Evolutionary conservation across 2,888 invertebrate genomes (phyloP).

Genomic region (Trissolcus japonicus): DNA sequence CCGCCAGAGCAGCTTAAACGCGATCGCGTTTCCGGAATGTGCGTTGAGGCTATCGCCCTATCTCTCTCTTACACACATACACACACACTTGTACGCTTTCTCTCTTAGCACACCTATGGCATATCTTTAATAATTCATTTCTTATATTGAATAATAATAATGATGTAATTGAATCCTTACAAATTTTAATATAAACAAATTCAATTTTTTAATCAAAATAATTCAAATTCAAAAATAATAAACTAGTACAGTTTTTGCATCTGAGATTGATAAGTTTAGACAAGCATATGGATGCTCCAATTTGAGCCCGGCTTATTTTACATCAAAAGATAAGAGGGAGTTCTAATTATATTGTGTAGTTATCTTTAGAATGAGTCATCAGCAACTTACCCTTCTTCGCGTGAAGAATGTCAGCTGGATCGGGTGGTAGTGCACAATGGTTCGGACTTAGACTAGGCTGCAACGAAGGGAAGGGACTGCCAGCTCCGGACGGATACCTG

Average conservation of each 20-base stretch:
- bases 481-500: slow-evolving; percentile 79
- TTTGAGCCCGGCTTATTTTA: slow-evolving; percentile 2
- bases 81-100: slow-evolving; percentile 19
- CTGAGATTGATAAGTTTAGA: slow-evolving; percentile 1
- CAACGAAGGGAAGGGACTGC: slow-evolving; percentile 78
- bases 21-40: slow-evolving; percentile 56
- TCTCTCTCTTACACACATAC: too few species aligned
- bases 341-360: slow-evolving; percentile 27
- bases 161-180: too few species aligned
- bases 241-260: too few species aligned
- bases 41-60: slow-evolving; percentile 44
- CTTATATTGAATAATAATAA: too few species aligned
- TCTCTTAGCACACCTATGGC: slow-evolving; percentile 35
- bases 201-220: too few species aligned
- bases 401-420: slow-evolving; percentile 79
- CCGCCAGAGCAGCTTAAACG: slow-evolving; percentile 47
- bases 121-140: too few species aligned
- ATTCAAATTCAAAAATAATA: too few species aligned
- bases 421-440: slow-evolving; percentile 77
- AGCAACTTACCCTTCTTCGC: slow-evolving; percentile 78
- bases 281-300: not conserved
- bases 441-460: slow-evolving; percentile 80
- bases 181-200: too few species aligned
- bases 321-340: slow-evolving; percentile 4
- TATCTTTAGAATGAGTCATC: slow-evolving; percentile 43